Percentiles rank a stretch among this genome's conserved stretches.
Evolutionary conservation across 2,113 vertebrate genomes (phyloP).

Genomic region (Sphyrna mokarran): DNA sequence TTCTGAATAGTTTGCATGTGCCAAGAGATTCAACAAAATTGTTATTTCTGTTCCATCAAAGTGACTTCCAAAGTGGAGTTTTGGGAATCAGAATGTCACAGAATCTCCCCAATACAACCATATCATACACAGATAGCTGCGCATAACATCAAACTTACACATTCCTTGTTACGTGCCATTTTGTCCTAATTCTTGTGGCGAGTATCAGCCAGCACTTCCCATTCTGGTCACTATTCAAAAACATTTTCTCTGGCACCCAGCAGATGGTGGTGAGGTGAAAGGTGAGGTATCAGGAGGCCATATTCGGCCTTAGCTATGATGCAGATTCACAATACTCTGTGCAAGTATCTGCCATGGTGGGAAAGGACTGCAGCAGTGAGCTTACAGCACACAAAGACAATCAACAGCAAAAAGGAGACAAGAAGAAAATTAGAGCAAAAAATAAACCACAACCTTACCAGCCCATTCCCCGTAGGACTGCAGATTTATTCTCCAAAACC

Average conservation of each 20-base stretch:
- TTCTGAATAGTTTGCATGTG: not conserved
- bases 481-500: not conserved
- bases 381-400: too few relatives aligned
- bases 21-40: too few relatives aligned
- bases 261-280: not conserved
- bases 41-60: not conserved
- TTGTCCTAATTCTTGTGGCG: too few relatives aligned
- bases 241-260: not conserved
- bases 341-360: not conserved
- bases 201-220: not conserved
- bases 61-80: not conserved
- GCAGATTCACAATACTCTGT: not conserved
- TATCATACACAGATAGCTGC: too few relatives aligned
- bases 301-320: not conserved
- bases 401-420: not conserved
- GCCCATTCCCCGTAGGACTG: not conserved
- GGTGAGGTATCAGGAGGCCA: not conserved
- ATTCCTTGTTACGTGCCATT: too few relatives aligned
- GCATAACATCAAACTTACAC: not conserved
- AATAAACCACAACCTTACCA: not conserved
- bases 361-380: not conserved
- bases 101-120: not conserved
- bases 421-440: not conserved
- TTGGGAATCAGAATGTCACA: not conserved
- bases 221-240: not conserved